A percentile compares a stretch with the other conserved stretches of the same genome.
Evolutionary conservation across 2,113 vertebrate genomes (phyloP).

Genomic region (Otolemur garnettii): DNA sequence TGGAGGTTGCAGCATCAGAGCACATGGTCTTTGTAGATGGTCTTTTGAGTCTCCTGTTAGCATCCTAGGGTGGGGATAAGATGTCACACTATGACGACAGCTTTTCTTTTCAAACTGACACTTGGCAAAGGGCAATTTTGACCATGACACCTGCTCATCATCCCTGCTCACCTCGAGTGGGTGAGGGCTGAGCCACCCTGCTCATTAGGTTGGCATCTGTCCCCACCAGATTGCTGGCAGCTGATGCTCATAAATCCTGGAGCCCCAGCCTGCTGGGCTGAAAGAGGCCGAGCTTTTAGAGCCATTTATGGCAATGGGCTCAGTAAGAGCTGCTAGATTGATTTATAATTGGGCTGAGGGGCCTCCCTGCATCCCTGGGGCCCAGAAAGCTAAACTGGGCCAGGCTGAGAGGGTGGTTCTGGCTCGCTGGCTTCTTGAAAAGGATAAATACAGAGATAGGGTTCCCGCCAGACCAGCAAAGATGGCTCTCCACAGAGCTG

Average conservation of each 20-base stretch:
- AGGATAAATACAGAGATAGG: neutral
- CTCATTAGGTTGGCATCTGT: slow-evolving; percentile 86
- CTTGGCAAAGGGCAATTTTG: slow-evolving; percentile 65
- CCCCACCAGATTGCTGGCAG: slow-evolving; percentile 82
- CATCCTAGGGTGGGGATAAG: neutral
- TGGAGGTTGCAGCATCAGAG: neutral
- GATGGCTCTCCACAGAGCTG: neutral
- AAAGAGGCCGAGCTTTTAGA: slow-evolving; percentile 68
- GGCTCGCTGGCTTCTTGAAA: slow-evolving; percentile 58
- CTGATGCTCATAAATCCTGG: slow-evolving; percentile 85
- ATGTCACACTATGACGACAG: slow-evolving; percentile 69
- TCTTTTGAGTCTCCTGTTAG: neutral
- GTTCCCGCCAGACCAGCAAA: neutral
- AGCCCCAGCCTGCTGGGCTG: slow-evolving; percentile 54
- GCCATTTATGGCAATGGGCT: slow-evolving; percentile 80
- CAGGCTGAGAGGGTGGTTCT: slow-evolving; percentile 7
- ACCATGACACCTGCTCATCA: slow-evolving; percentile 83
- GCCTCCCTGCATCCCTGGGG: slow-evolving; percentile 46
- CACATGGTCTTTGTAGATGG: neutral
- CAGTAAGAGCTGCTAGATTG: slow-evolving; percentile 73
- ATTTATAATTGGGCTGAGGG: slow-evolving; percentile 74
- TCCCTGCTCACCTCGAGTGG: slow-evolving; percentile 25
- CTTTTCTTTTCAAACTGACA: slow-evolving; percentile 70
- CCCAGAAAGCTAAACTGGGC: neutral
- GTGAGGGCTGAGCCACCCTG: slow-evolving; percentile 55